Conservation (phyloP, 2,113 vertebrate genomes). For the Carassius carassius region DNA sequence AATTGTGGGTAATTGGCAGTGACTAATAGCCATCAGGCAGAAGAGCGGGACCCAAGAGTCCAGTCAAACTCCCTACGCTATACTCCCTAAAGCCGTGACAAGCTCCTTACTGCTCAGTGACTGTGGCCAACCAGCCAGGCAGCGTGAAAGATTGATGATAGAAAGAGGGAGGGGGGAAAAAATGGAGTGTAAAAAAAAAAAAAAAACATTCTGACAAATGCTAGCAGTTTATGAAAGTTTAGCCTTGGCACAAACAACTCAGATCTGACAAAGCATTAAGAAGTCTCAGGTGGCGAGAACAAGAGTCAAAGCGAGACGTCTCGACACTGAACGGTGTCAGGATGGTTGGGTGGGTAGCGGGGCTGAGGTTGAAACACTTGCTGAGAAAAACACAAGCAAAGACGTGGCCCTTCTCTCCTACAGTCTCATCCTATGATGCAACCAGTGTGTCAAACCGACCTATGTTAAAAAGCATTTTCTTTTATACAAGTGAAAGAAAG, state of each 20-base stretch:
- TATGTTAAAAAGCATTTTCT: not conserved
- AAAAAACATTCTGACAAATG: slow-evolving; percentile 68
- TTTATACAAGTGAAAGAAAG: not conserved
- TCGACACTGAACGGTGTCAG: slow-evolving; percentile 21
- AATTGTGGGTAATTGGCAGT: slow-evolving; percentile 65
- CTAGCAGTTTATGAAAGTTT: slow-evolving; percentile 70
- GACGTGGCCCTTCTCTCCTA: not conserved
- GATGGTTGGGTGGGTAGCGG: not conserved
- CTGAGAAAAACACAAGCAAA: slow-evolving; percentile 32
- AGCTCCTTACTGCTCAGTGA: slow-evolving; percentile 19
- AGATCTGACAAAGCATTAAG: slow-evolving; percentile 54
- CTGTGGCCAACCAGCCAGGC: slow-evolving; percentile 42
- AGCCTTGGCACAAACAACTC: slow-evolving; percentile 71
- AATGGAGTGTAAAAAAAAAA: slow-evolving; percentile 10
- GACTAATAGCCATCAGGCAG: slow-evolving; percentile 69
- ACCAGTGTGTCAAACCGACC: not conserved
- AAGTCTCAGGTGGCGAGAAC: slow-evolving; percentile 46
- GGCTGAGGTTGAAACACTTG: slow-evolving; percentile 31
- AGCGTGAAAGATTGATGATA: slow-evolving; percentile 76
- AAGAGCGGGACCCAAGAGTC: slow-evolving; percentile 71
- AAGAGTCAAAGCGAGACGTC: slow-evolving; percentile 53
- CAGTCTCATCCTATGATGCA: not conserved
- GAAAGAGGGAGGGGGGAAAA: slow-evolving; percentile 58
- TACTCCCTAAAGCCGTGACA: slow-evolving; percentile 22
- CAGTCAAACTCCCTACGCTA: slow-evolving; percentile 65